phyloP scores from a whole-genome alignment of 2,888 invertebrate species.

The Strigamia crassipes region DNA sequence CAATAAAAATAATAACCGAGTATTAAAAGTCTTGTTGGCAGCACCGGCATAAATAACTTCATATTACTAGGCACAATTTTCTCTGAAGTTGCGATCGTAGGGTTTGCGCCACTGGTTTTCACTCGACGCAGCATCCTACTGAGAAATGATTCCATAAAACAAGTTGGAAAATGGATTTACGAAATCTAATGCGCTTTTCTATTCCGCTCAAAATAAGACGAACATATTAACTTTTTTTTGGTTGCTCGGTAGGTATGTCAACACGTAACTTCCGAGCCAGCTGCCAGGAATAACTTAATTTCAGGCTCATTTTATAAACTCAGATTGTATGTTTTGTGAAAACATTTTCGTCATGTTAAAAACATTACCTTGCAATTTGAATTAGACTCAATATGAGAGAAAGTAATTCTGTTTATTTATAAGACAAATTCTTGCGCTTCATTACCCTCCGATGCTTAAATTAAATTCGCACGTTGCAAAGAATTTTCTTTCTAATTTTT shows the following conservation, averaged over 20 bases:
- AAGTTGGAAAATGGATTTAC: neutral
- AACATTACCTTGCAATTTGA: neutral
- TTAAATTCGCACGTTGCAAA: neutral
- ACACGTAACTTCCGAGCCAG: neutral
- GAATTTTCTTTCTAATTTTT: conserved; percentile 26
- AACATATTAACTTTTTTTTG: neutral
- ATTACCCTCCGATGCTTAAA: neutral
- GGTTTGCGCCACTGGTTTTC: neutral
- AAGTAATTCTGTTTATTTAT: conserved; percentile 2
- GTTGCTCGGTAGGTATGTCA: too few relatives aligned
- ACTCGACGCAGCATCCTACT: conserved; percentile 6
- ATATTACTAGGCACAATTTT: neutral
- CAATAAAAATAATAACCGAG: neutral
- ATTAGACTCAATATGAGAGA: neutral
- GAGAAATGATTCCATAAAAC: conserved; percentile 29
- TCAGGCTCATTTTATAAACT: too few relatives aligned
- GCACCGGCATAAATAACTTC: too few relatives aligned
- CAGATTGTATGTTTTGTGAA: too few relatives aligned
- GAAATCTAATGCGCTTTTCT: conserved; percentile 5
- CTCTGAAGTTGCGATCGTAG: neutral
- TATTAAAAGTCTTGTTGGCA: neutral
- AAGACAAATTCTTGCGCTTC: conserved; percentile 1
- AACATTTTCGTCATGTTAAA: neutral
- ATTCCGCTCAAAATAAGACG: neutral
- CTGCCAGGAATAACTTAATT: too few relatives aligned